A percentile compares a stretch with the other conserved stretches of the same genome.
These are phyloP conservation scores for Ichneumoninae sp. DNA, from an alignment of 2,888 invertebrate genomes.

Conservation along the genomic window DNA sequence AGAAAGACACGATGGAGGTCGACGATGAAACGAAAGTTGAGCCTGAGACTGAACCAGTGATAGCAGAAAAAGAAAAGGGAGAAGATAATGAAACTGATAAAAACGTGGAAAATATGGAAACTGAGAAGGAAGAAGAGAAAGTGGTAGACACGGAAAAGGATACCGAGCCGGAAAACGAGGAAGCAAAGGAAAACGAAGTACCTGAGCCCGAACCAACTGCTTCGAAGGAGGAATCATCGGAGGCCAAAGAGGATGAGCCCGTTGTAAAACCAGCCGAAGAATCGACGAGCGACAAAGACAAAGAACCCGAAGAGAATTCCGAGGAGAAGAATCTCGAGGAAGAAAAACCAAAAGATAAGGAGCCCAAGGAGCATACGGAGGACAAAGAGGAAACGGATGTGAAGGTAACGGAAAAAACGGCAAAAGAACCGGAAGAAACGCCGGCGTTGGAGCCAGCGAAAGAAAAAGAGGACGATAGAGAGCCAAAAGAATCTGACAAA, in stretches of 20 bases:
- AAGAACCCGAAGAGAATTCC: constrained; percentile 67
- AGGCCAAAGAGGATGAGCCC: constrained; percentile 32
- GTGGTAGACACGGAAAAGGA: constrained; percentile 66
- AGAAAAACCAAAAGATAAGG: constrained; percentile 66
- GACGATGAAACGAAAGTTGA: constrained; percentile 70
- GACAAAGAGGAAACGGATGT: constrained; percentile 5
- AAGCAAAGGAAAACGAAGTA: constrained; percentile 55
- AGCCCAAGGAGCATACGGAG: constrained; percentile 64
- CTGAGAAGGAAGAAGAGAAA: constrained; percentile 68
- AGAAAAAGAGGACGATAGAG: constrained; percentile 63
- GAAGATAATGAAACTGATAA: constrained; percentile 68
- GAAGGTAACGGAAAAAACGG: constrained; percentile 60
- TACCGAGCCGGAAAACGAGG: constrained; percentile 60
- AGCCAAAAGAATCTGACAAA: constrained; percentile 67
- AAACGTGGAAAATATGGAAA: constrained; percentile 28
- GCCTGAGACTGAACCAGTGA: constrained; percentile 65
- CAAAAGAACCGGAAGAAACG: constrained; percentile 62
- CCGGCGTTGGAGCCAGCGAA: constrained; percentile 59
- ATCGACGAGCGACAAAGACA: constrained; percentile 64
- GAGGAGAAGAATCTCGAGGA: constrained; percentile 64
- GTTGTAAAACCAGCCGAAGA: constrained; percentile 61
- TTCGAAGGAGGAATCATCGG: constrained; percentile 10
- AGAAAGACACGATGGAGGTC: constrained; percentile 64
- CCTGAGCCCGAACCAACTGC: constrained; percentile 21
- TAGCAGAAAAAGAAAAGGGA: constrained; percentile 66